A percentile compares a stretch with the other conserved stretches of the same genome.
Conservation (phyloP, 23 tunicate species). For the Trididemnum miniatum region DNA sequence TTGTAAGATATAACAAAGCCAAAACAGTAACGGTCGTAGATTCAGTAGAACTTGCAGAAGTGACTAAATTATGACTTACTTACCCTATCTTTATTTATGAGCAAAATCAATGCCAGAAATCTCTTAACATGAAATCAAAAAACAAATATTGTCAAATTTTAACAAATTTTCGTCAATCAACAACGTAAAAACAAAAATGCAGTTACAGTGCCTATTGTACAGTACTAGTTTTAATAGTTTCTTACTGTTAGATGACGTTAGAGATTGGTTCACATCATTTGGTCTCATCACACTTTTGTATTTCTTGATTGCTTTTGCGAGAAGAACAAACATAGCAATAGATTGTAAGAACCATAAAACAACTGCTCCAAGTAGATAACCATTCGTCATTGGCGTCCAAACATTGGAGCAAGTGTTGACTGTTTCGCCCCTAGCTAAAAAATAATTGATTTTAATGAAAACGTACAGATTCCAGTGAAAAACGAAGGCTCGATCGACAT, state of each 20-base stretch:
- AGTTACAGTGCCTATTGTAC: no score
- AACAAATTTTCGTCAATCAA: no score
- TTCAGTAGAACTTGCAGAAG: no score
- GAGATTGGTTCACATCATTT: not conserved
- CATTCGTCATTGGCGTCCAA: conserved; percentile 56
- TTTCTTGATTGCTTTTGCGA: conserved; percentile 26
- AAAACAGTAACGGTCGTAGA: no score
- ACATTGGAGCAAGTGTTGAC: conserved; percentile 36
- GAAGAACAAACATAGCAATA: conserved; percentile 21
- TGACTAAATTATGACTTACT: no score
- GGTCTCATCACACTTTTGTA: conserved; percentile 18
- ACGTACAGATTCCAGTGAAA: conserved; percentile 22
- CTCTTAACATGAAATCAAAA: no score
- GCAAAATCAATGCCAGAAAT: no score
- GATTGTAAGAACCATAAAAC: conserved; percentile 33
- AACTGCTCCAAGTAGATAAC: conserved; percentile 33
- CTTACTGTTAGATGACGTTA: conserved; percentile 20
- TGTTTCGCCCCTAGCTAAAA: not conserved
- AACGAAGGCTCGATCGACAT: conserved; percentile 35
- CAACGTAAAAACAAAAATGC: not conserved
- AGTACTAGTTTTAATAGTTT: no score
- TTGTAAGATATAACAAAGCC: no score
- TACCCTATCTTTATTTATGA: no score
- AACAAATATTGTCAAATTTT: no score
- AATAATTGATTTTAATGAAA: conserved; percentile 12